Percentiles rank a stretch among this genome's conserved stretches.
These are phyloP conservation scores for Corythoichthys intestinalis DNA, from an alignment of 2,113 vertebrate genomes.

Conservation along the genomic window DNA sequence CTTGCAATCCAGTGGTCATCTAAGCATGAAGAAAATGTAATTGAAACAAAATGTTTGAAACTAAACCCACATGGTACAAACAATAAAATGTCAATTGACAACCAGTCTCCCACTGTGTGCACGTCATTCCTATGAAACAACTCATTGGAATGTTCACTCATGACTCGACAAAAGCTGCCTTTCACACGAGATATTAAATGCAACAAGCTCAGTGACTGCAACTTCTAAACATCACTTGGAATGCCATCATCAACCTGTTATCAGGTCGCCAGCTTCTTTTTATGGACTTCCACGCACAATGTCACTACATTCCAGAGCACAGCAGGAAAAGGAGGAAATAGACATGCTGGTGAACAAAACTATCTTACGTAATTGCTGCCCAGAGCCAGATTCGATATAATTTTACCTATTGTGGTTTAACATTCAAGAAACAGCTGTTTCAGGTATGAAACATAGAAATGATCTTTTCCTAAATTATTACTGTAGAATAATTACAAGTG, in stretches of 20 bases:
- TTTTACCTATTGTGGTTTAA: constrained; percentile 22
- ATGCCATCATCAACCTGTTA: constrained; percentile 61
- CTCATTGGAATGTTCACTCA: background rate
- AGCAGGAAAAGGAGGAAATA: constrained; percentile 40
- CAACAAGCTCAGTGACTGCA: constrained; percentile 32
- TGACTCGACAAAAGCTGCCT: background rate
- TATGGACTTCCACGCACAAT: constrained; percentile 59
- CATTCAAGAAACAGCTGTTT: background rate
- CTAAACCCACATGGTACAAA: background rate
- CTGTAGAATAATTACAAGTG: background rate
- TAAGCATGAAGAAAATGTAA: background rate
- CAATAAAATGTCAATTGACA: background rate
- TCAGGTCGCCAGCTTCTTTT: constrained; percentile 66
- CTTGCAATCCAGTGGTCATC: too few relatives aligned
- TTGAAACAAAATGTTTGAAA: background rate
- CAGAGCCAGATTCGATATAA: constrained; percentile 49
- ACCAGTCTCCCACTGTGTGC: background rate
- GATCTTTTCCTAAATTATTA: background rate
- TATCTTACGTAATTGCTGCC: constrained; percentile 54
- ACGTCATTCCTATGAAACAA: background rate
- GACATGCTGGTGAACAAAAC: constrained; percentile 49
- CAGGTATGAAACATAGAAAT: background rate
- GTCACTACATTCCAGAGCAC: constrained; percentile 63
- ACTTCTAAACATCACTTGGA: constrained; percentile 62
- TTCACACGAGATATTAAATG: constrained; percentile 31